Conservation (phyloP, 2,888 invertebrate species). For the Proisotoma minuta region DNA sequence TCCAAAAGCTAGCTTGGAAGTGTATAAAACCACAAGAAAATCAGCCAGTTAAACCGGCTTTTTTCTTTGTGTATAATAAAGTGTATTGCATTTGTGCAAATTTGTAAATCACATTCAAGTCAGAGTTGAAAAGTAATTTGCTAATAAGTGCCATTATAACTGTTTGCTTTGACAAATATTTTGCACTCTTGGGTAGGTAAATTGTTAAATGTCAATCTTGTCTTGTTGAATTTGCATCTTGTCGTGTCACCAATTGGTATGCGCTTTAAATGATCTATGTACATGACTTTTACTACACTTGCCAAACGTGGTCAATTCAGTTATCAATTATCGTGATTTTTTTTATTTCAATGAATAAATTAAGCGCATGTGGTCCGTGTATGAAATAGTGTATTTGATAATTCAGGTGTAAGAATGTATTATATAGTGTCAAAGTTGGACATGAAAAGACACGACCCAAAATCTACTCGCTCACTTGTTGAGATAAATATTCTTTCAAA, state of each 20-base stretch:
- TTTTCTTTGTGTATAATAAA: background rate
- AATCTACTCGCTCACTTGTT: too few species aligned
- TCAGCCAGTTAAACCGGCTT: background rate
- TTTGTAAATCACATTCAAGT: too few species aligned
- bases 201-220: background rate
- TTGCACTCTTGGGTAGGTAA: too few species aligned
- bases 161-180: background rate
- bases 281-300: background rate
- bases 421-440: background rate
- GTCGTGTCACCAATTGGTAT: background rate
- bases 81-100: background rate
- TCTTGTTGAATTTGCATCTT: background rate
- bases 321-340: background rate
- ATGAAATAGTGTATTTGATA: too few species aligned
- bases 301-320: background rate
- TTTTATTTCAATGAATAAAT: background rate
- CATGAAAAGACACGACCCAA: background rate
- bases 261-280: background rate
- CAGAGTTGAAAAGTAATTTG: background rate
- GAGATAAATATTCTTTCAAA: too few species aligned
- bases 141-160: background rate
- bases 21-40: background rate
- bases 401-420: background rate
- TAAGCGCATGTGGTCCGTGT: background rate
- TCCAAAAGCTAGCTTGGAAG: too few species aligned